These are phyloP conservation scores for Idris sp. DNA, from an alignment of 1,140 invertebrate species.

Conservation along the genomic window DNA sequence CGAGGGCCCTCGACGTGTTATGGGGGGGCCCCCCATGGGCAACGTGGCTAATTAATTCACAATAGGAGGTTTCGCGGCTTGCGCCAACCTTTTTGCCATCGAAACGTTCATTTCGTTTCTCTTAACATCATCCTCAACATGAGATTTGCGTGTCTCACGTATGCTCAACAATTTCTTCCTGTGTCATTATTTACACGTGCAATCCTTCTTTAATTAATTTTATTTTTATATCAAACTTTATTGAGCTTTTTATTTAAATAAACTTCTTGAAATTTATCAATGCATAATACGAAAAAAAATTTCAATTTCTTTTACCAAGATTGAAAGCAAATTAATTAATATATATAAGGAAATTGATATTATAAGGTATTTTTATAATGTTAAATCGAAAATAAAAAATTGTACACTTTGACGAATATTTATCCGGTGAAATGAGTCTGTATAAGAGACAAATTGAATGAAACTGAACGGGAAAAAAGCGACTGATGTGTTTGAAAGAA, in stretches of 20 bases:
- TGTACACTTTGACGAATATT: constrained; percentile 1
- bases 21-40: constrained; percentile 62
- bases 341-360: too few relatives aligned
- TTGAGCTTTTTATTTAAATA: too few relatives aligned
- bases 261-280: too few relatives aligned
- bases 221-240: too few relatives aligned
- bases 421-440: constrained; percentile 10
- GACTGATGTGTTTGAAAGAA: constrained; percentile 16
- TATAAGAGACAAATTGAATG: constrained; percentile 28
- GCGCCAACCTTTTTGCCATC: constrained; percentile 47
- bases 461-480: constrained; percentile 26
- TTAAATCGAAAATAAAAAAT: too few relatives aligned
- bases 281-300: too few relatives aligned
- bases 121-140: constrained; percentile 50
- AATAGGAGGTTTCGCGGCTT: constrained; percentile 66
- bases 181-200: too few relatives aligned
- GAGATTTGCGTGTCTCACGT: constrained; percentile 40
- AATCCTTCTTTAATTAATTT: too few relatives aligned
- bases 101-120: constrained; percentile 43
- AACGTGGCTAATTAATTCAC: constrained; percentile 73
- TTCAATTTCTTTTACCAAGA: too few relatives aligned
- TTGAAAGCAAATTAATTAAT: too few relatives aligned
- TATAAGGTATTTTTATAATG: too few relatives aligned
- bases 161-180: constrained; percentile 11
- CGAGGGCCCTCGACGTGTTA: constrained; percentile 45